Evolutionary conservation across 2,113 vertebrate genomes (phyloP).

Genomic region (Sinocyclocheilus anshuiensis): DNA sequence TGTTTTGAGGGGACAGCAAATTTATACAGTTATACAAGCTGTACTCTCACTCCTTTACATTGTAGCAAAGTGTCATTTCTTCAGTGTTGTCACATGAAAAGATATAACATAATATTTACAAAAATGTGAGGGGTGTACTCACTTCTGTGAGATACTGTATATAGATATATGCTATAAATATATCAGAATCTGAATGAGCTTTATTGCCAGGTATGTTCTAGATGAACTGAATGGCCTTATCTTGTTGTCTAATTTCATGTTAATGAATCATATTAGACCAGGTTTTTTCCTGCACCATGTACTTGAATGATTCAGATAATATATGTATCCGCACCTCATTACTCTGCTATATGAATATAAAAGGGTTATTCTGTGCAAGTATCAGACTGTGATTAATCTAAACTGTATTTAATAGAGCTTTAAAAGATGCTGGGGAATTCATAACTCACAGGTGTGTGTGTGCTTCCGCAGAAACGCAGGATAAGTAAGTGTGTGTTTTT

Average conservation of each 20-base stretch:
- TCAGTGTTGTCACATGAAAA: too few relatives aligned
- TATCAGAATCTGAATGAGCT: too few relatives aligned
- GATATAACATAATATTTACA: too few relatives aligned
- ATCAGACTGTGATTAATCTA: constrained; percentile 31
- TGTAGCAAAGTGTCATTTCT: too few relatives aligned
- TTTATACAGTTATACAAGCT: too few relatives aligned
- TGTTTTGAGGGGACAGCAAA: too few relatives aligned
- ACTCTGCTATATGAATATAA: constrained; percentile 41
- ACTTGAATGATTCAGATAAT: constrained; percentile 22
- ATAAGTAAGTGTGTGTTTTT: constrained; percentile 50
- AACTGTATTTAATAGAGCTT: constrained; percentile 39
- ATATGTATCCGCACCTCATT: constrained; percentile 31
- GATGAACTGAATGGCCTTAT: constrained; percentile 16
- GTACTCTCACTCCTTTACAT: too few relatives aligned
- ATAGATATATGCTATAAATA: too few relatives aligned
- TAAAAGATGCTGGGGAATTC: constrained; percentile 20
- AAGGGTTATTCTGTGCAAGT: constrained; percentile 38
- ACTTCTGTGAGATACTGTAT: too few relatives aligned
- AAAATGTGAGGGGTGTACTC: too few relatives aligned
- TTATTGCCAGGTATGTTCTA: too few relatives aligned
- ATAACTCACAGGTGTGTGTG: constrained; percentile 40
- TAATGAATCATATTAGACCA: constrained; percentile 27
- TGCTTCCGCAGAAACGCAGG: background rate
- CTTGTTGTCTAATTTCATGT: constrained; percentile 16
- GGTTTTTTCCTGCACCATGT: background rate